phyloP scores from a whole-genome alignment of 92 coral and sea anemone species.

The Epizoanthus ramosus region DNA sequence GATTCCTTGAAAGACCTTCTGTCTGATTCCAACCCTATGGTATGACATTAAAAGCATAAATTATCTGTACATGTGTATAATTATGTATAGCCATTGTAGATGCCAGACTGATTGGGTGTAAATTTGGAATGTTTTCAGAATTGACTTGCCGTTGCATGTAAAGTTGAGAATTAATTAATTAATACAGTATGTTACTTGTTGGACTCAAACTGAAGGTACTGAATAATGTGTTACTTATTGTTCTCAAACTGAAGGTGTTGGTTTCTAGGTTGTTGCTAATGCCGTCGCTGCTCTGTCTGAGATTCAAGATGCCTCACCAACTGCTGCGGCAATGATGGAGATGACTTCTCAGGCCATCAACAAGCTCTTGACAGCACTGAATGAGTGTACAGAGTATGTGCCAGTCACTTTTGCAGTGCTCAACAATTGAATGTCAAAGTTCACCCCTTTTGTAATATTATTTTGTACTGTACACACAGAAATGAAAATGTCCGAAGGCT shows the following conservation, averaged over 20 bases:
- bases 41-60: conserved; percentile 5
- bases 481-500: background rate
- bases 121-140: too few relatives aligned
- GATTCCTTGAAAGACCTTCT: conserved; percentile 90
- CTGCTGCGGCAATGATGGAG: conserved; percentile 97
- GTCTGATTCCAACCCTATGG: conserved; percentile 99
- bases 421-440: background rate
- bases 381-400: conserved; percentile 98
- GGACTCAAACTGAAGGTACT: too few relatives aligned
- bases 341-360: conserved; percentile 97
- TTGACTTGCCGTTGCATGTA: too few relatives aligned
- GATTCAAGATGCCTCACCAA: conserved; percentile 91
- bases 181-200: too few relatives aligned
- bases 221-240: too few relatives aligned
- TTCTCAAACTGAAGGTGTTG: background rate
- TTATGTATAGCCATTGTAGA: too few relatives aligned
- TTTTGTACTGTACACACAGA: background rate
- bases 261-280: conserved; percentile 92
- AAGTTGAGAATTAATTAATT: too few relatives aligned
- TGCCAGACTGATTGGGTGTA: too few relatives aligned
- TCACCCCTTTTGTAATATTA: background rate
- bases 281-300: conserved; percentile 98
- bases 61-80: background rate
- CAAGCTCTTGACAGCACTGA: conserved; percentile 94
- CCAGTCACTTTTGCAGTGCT: background rate